Evolutionary conservation across 1,140 invertebrate species (phyloP).

Genomic region (Lordiphosa stackelbergi): DNA sequence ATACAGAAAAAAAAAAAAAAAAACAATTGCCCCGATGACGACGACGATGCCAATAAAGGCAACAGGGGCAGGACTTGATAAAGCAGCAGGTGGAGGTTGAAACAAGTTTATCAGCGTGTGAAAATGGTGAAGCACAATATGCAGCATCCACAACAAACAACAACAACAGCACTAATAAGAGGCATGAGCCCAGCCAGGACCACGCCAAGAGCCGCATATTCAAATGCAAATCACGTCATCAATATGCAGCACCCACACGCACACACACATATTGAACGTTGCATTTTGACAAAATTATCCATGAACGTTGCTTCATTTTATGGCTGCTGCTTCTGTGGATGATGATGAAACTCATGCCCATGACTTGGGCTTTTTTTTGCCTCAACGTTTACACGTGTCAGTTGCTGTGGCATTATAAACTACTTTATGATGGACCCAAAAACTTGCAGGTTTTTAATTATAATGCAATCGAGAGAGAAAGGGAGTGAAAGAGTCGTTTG

Average conservation of each 20-base stretch:
- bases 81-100: conserved; percentile 31
- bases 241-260: conserved; percentile 57
- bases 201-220: conserved; percentile 53
- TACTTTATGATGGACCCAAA: conserved; percentile 41
- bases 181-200: conserved; percentile 9
- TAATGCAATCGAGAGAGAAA: conserved; percentile 15
- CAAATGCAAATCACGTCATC: conserved; percentile 75
- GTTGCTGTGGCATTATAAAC: conserved; percentile 41
- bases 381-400: conserved; percentile 54
- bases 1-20: conserved; percentile 59
- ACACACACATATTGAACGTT: conserved; percentile 43
- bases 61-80: not conserved
- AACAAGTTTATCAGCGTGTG: conserved; percentile 74
- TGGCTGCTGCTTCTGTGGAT: conserved; percentile 20
- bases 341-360: conserved; percentile 30
- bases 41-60: conserved; percentile 8
- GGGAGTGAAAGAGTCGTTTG: not conserved
- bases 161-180: conserved; percentile 22
- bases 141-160: conserved; percentile 32
- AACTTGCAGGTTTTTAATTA: conserved; percentile 62
- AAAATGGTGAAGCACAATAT: conserved; percentile 64
- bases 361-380: conserved; percentile 31
- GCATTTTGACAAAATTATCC: conserved; percentile 73
- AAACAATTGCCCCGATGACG: conserved; percentile 1
- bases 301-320: conserved; percentile 54